Base-by-base conservation (phyloP, 2,888 invertebrate species). In the Drosophila greeni region DNA sequence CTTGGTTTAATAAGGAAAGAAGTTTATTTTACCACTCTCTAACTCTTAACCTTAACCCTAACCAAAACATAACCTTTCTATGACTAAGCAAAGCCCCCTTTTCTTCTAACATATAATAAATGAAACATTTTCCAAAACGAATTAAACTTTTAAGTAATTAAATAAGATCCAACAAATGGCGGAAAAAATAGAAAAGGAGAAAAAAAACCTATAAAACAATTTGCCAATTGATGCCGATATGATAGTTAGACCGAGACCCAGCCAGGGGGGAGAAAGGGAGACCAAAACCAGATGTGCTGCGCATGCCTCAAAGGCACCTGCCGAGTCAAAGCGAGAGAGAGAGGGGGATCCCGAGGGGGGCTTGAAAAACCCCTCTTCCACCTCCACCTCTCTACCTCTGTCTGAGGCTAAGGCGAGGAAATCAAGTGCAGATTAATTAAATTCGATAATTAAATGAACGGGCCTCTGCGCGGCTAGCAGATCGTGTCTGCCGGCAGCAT, bases 391-490 rank as follows among this genome's bases (percentile, higher is more conserved):
- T 23, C 26, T 11, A 9, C 9, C 26, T 66, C 54, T 16, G 70
- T 42, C 80, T 64, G 75, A 52, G 67, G 59, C 68, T 73, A 66
- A 73, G 80, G 84, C 78, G 83, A 67, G 67, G 67, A 67, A 87
- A 86, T 87, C 78, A 76, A 76, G 77, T 82, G 82, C 75, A 85
- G 75, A 83, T 84, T 80, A 76, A 76, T 74, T 84, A 83, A 82
- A 85, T 81, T 84, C 79, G 74, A 81, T 84, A 86, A 86, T 87
- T 86, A 85, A 85, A 87, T 85, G 87, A 85, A 87, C 84, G 87
- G 72, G 73, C 71, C 65, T 40, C 68, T 23, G 23, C 58, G 64
- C 62, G 75, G 66, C 57, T 49, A 62, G 49, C 64, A 82, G 84
- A 82, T 84, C 78, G 78, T 78, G 82, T 82, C 73, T 76, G 65